Evolutionary conservation across 2,113 vertebrate genomes (phyloP).

Genomic region (Dromaius novaehollandiae): DNA sequence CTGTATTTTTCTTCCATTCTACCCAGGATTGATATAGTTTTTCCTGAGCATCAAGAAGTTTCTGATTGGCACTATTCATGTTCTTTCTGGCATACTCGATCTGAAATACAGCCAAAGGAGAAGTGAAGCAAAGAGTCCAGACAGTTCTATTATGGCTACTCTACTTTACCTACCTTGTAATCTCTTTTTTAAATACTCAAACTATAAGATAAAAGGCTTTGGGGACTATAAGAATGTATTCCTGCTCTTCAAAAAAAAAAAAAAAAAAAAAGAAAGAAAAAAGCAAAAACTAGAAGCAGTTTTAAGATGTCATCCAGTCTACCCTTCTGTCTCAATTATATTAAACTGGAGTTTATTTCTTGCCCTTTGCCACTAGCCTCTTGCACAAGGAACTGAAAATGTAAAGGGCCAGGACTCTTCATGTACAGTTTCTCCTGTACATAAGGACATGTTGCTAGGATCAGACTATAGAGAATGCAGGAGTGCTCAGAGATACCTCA

Average conservation of each 20-base stretch:
- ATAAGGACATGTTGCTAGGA: background rate
- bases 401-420: background rate
- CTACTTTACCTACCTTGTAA: background rate
- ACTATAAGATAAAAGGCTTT: background rate
- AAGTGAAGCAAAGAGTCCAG: background rate
- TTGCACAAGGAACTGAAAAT: background rate
- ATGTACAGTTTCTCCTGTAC: background rate
- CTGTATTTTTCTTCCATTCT: conserved; percentile 80
- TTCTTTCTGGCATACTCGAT: conserved; percentile 89
- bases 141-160: background rate
- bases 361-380: background rate
- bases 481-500: background rate
- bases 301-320: background rate
- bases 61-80: conserved; percentile 84
- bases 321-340: background rate
- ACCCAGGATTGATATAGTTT: conserved; percentile 79
- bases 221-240: background rate
- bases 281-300: background rate
- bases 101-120: conserved; percentile 72
- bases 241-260: background rate
- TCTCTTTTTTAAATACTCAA: background rate
- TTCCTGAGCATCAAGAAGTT: conserved; percentile 80
- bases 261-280: too few relatives aligned
- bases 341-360: background rate
- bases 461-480: background rate